phyloP scores from a whole-genome alignment of 2,113 vertebrate species.

The Ochotona curzoniae region DNA sequence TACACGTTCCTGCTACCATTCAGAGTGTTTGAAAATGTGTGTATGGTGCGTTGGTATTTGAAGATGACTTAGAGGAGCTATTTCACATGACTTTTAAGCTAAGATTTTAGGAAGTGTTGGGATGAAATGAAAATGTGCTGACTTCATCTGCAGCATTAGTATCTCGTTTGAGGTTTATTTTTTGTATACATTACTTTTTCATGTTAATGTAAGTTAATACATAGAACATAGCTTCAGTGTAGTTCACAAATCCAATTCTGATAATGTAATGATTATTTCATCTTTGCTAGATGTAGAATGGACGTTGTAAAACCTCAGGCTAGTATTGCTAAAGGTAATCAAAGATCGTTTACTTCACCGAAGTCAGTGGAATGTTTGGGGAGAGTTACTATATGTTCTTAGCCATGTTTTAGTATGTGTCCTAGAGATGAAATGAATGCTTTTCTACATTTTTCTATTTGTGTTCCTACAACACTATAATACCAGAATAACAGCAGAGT shows the following conservation, averaged over 20 bases:
- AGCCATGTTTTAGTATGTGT: neutral
- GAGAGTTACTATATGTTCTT: neutral
- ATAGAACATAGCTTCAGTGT: too few species aligned
- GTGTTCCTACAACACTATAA: neutral
- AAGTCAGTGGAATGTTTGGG: neutral
- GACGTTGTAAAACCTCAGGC: neutral
- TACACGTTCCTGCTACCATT: neutral
- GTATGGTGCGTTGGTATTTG: neutral
- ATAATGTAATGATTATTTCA: neutral
- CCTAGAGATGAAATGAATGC: neutral
- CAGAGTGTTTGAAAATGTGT: neutral
- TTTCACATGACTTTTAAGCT: neutral
- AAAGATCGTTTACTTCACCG: neutral
- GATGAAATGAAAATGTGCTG: neutral
- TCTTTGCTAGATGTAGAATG: neutral
- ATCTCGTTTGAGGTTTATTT: too few species aligned
- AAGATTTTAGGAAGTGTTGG: neutral
- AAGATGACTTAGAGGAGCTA: neutral
- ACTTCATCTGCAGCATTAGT: neutral
- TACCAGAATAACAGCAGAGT: neutral
- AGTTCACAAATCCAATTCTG: too few species aligned
- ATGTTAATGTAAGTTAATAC: too few species aligned
- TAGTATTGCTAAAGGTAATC: neutral
- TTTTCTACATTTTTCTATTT: neutral
- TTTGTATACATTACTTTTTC: too few species aligned